Conservation (phyloP, 2,797 vertebrate genomes). For the Platyrinchus mystaceus region DNA sequence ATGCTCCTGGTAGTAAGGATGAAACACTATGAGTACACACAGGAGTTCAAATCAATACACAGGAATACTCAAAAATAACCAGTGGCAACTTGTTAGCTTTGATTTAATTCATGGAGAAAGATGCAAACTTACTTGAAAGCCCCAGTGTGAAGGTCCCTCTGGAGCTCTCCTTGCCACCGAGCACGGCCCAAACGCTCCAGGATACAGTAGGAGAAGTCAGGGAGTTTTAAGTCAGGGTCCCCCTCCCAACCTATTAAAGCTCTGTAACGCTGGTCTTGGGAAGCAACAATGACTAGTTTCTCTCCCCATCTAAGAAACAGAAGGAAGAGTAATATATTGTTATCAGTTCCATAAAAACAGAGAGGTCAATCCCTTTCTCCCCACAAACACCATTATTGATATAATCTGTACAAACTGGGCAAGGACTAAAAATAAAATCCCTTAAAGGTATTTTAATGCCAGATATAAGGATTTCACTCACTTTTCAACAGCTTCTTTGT, state of each 20-base stretch:
- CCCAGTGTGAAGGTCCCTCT: constrained; percentile 87
- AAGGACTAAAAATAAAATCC: neutral
- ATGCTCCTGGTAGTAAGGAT: neutral
- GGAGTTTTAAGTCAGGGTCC: constrained; percentile 88
- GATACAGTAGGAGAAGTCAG: constrained; percentile 90
- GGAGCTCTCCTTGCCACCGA: constrained; percentile 95
- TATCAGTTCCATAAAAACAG: neutral
- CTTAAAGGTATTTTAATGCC: neutral
- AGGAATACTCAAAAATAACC: neutral
- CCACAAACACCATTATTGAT: neutral
- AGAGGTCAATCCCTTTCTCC: neutral
- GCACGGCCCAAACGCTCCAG: constrained; percentile 91
- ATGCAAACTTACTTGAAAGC: constrained; percentile 83
- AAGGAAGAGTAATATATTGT: neutral
- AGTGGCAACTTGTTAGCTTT: neutral
- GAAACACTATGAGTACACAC: neutral
- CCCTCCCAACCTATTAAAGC: constrained; percentile 85
- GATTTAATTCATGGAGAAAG: neutral
- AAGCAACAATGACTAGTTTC: constrained; percentile 89
- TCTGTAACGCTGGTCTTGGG: constrained; percentile 83
- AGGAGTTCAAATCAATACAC: neutral
- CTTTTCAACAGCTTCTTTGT: constrained; percentile 83
- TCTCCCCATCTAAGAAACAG: constrained; percentile 84
- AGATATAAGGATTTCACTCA: constrained; percentile 50
- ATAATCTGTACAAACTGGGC: neutral